Conservation (phyloP, 2,113 vertebrate genomes). For the Aldabrachelys gigantea region DNA sequence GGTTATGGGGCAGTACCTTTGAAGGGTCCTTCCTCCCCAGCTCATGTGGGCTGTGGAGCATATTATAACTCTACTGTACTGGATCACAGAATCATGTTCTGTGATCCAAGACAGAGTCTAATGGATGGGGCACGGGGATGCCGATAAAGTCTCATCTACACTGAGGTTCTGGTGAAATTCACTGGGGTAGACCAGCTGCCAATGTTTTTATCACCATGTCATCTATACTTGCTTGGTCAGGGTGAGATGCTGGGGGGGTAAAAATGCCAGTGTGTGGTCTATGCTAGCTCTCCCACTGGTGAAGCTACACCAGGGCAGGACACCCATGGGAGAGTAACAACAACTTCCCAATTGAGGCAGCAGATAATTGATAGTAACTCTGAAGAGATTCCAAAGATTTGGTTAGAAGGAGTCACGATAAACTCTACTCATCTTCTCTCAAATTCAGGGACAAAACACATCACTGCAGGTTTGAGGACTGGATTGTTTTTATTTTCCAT, state of each 20-base stretch:
- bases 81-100: background rate
- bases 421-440: too few relatives aligned
- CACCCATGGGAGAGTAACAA: background rate
- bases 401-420: background rate
- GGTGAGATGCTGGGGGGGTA: background rate
- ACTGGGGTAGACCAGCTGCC: background rate
- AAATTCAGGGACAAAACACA: too few relatives aligned
- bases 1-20: background rate
- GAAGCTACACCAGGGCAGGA: background rate
- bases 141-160: background rate
- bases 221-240: background rate
- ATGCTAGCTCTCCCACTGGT: background rate
- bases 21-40: accelerated
- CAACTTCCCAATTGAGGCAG: background rate
- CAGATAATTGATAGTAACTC: background rate
- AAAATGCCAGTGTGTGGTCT: background rate
- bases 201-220: background rate
- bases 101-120: background rate
- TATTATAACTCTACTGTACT: background rate
- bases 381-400: background rate
- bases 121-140: background rate
- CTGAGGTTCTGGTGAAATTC: background rate
- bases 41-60: background rate
- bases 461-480: background rate
- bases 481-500: background rate